phyloP scores from a whole-genome alignment of 2,797 vertebrate species.

The Amblyraja radiata region DNA sequence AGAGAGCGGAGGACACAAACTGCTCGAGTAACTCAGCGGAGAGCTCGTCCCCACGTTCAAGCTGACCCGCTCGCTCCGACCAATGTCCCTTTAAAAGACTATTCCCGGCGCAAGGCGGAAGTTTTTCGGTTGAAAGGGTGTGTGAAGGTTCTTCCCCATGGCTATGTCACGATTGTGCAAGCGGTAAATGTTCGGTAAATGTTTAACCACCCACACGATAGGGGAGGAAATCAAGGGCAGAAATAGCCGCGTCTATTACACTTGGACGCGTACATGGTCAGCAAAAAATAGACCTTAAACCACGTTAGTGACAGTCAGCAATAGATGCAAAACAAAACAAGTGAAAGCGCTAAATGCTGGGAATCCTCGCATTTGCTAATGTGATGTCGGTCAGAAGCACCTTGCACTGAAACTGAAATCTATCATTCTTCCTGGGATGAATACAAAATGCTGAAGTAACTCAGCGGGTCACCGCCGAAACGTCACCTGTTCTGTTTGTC shows the following conservation, averaged over 20 bases:
- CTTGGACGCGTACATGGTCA: not conserved
- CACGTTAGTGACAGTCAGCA: not conserved
- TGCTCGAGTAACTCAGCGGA: too few relatives aligned
- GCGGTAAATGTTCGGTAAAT: not conserved
- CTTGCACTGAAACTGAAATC: not conserved
- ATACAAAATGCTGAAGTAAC: too few relatives aligned
- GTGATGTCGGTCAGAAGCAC: not conserved
- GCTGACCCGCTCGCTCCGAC: not conserved
- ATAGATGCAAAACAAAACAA: not conserved
- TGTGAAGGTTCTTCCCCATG: not conserved
- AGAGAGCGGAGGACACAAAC: too few relatives aligned
- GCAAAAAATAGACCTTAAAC: not conserved
- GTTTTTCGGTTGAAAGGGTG: not conserved
- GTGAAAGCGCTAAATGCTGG: too few relatives aligned
- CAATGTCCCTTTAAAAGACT: not conserved
- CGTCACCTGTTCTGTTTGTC: too few relatives aligned
- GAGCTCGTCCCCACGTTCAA: not conserved
- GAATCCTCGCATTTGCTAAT: too few relatives aligned
- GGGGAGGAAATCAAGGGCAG: not conserved
- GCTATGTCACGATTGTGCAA: not conserved
- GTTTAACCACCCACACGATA: not conserved
- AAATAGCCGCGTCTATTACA: not conserved
- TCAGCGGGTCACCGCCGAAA: too few relatives aligned
- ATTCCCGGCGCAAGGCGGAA: constrained; percentile 1
- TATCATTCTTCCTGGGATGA: too few relatives aligned